These are phyloP conservation scores for Python bivittatus DNA, from an alignment of 2,113 vertebrate species.

Conservation along the genomic window DNA sequence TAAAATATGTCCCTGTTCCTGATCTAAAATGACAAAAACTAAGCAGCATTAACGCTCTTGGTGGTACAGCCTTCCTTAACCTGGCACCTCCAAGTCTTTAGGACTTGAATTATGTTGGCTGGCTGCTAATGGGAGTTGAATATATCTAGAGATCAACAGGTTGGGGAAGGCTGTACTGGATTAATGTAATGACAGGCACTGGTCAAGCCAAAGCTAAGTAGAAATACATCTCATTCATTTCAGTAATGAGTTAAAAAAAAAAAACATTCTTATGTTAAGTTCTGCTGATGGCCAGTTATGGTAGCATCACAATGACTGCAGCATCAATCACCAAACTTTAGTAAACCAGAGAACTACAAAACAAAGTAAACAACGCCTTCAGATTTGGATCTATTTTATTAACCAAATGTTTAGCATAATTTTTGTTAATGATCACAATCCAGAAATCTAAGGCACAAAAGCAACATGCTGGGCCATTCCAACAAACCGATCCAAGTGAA, in stretches of 20 bases:
- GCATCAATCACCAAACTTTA: not conserved
- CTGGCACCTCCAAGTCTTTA: not conserved
- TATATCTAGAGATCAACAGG: not conserved
- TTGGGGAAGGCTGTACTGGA: not conserved
- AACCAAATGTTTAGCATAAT: not conserved
- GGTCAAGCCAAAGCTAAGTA: not conserved
- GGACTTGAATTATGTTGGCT: not conserved
- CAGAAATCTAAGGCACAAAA: conserved; percentile 28
- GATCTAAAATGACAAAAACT: not conserved
- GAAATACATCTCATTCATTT: not conserved
- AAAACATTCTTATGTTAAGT: not conserved
- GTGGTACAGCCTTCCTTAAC: not conserved
- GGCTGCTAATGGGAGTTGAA: not conserved
- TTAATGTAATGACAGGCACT: not conserved
- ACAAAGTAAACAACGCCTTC: not conserved
- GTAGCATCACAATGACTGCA: not conserved
- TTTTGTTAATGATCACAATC: conserved; percentile 22
- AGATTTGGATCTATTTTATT: not conserved
- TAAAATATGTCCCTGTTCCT: not conserved
- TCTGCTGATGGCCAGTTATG: not conserved
- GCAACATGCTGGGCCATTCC: conserved; percentile 25
- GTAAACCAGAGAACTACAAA: not conserved
- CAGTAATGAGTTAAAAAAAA: not conserved
- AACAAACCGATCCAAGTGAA: not conserved
- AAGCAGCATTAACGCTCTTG: not conserved